Percentiles rank a stretch among this genome's conserved stretches.
These are phyloP conservation scores for Trichosurus vulpecula DNA, from an alignment of 2,797 vertebrate genomes.

Conservation along the genomic window DNA sequence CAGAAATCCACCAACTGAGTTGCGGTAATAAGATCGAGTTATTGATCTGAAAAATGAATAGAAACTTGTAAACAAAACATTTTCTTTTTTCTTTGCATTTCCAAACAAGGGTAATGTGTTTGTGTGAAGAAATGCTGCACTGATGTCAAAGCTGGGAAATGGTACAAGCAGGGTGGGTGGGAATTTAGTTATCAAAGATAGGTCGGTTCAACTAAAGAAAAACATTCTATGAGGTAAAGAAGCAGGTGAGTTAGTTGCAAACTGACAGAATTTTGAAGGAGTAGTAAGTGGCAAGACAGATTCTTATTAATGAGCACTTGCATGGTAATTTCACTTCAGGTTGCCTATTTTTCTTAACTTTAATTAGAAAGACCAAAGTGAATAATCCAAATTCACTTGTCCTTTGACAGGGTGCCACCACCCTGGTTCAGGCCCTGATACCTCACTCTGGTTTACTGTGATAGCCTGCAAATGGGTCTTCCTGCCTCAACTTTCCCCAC, in stretches of 20 bases:
- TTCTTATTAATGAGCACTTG: slow-evolving; percentile 23
- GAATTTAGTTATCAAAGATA: slow-evolving; percentile 53
- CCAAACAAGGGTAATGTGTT: slow-evolving; percentile 1
- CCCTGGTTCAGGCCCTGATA: background rate
- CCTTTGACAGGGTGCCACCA: background rate
- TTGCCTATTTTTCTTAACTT: slow-evolving; percentile 40
- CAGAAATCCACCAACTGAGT: slow-evolving; percentile 88
- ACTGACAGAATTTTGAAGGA: slow-evolving; percentile 4
- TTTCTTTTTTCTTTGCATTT: background rate
- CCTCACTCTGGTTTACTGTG: background rate
- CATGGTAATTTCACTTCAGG: background rate
- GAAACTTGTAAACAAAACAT: slow-evolving; percentile 36
- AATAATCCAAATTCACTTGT: background rate
- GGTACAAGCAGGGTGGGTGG: slow-evolving; percentile 5
- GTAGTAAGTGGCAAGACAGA: slow-evolving; percentile 12
- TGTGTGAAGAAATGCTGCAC: background rate
- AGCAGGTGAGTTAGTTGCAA: background rate
- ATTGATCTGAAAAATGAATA: slow-evolving; percentile 84
- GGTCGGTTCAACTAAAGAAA: slow-evolving; percentile 45
- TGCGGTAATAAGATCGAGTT: slow-evolving; percentile 88
- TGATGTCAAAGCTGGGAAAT: slow-evolving; percentile 29
- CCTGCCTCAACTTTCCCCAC: background rate
- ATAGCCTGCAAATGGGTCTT: background rate
- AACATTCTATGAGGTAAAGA: slow-evolving; percentile 32
- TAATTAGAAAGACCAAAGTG: background rate